Base-by-base conservation (phyloP, 2,888 invertebrate genomes). In the Tipula unca region DNA sequence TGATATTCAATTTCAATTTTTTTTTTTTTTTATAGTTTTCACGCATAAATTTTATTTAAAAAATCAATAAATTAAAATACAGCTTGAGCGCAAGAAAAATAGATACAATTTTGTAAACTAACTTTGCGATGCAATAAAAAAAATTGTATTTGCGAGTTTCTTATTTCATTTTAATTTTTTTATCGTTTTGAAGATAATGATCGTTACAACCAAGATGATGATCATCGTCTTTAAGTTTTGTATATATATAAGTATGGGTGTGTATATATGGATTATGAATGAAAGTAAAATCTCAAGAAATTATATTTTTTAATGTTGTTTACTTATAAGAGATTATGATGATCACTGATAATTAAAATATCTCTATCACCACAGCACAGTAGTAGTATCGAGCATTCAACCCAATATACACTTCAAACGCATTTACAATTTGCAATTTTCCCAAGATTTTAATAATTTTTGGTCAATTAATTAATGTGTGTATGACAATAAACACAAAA, bases 1-100 rank as follows among this genome's bases (percentile, higher is more conserved):
- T 69, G 69, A 69, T 69, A 69, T 69, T 69, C 25, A 69, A 69
- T 69, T 69, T 20, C 25, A 10, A 25, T 69, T 69, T 69, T 69
- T 48, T 48, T 48, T 48, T n/a, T 69, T 20, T 69, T 69, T 25
- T 69, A 69, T 69, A 69, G 69, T 69, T 69, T 69, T 69, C 69
- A 69, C 69, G 69, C 69, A 69, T 69, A 69, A 69, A 69, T 69
- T 69, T 69, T 69, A 69, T 69, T 69, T 69, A 69, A 69, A 69
- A 69, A 25, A 69, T 25, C 69, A 13, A 69, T 69, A 69, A 69
- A 69, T 69, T 69, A 69, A 69, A 69, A 32, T 48, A 48, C n/a
- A 48, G 48, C 5, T 25, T 48, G n/a, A 25, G 25, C 69, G 25
- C 25, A 25, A 69, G 25, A 25, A 69, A 54, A 69, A 69, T 69